A percentile compares a stretch with the other conserved stretches of the same genome.
These are phyloP conservation scores for Aproaerema taeniolella DNA, from an alignment of 2,888 invertebrate genomes.

Conservation along the genomic window DNA sequence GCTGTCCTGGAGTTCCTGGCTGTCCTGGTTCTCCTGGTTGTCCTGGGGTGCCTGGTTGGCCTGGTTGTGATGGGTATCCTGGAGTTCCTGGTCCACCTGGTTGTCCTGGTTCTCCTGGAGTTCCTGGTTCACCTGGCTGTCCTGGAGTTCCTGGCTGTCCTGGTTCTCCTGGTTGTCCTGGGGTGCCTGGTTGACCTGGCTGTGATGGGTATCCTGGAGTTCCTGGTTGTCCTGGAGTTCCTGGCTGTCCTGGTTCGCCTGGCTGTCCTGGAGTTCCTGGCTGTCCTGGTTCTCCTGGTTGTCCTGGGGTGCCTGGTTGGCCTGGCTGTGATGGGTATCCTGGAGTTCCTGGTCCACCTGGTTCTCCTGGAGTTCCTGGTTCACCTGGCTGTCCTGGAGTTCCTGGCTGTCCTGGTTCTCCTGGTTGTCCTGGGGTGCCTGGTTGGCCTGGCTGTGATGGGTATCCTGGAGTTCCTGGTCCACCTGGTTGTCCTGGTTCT, in stretches of 20 bases:
- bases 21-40: too few species aligned
- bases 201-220: not conserved
- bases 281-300: not conserved
- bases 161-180: not conserved
- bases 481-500: not conserved
- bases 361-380: not conserved
- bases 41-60: too few species aligned
- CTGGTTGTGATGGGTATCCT: too few species aligned
- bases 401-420: not conserved
- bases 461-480: not conserved
- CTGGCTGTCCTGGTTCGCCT: constrained; percentile 1
- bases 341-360: too few species aligned
- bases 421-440: not conserved
- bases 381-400: not conserved
- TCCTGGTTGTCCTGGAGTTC: not conserved
- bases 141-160: not conserved
- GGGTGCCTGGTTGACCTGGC: not conserved
- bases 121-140: too few species aligned
- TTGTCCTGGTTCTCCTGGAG: too few species aligned
- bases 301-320: not conserved
- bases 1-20: too few species aligned
- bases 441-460: not conserved
- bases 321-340: not conserved
- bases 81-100: too few species aligned
- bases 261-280: too few species aligned